Conservation (phyloP, 2,888 invertebrate species). For the Euzophera pinguis region DNA sequence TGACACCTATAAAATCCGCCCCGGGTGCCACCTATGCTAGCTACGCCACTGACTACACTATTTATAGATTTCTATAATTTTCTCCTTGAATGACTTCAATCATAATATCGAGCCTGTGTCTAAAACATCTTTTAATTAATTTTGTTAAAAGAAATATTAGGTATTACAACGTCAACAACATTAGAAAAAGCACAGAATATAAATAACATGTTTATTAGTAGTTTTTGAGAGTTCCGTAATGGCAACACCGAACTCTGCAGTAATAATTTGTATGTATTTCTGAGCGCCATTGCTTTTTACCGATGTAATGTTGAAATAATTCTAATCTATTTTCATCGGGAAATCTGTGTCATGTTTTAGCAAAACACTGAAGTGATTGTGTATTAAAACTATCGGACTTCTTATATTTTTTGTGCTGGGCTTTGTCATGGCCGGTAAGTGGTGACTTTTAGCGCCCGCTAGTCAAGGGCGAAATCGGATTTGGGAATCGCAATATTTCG, state of each 20-base stretch:
- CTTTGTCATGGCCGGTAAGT: constrained; percentile 92
- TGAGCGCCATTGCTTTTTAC: constrained; percentile 80
- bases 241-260: constrained; percentile 70
- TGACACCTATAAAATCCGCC: too few species aligned
- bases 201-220: too few species aligned
- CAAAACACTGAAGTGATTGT: constrained; percentile 74
- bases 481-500: constrained; percentile 78
- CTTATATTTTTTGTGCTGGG: constrained; percentile 78
- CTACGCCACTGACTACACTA: too few species aligned
- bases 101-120: too few species aligned
- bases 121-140: too few species aligned
- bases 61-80: too few species aligned
- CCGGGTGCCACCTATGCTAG: too few species aligned
- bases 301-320: constrained; percentile 79
- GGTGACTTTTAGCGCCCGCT: constrained; percentile 79
- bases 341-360: constrained; percentile 79
- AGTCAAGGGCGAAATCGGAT: constrained; percentile 80
- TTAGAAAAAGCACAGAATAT: too few species aligned
- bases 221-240: constrained; percentile 24
- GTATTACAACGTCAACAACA: too few species aligned
- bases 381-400: constrained; percentile 75
- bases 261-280: constrained; percentile 75
- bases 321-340: constrained; percentile 80
- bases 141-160: too few species aligned
- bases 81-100: too few species aligned